A percentile compares a stretch with the other conserved stretches of the same genome.
Conservation (phyloP, 2,888 invertebrate species). For the Dryobotodes eremita region DNA sequence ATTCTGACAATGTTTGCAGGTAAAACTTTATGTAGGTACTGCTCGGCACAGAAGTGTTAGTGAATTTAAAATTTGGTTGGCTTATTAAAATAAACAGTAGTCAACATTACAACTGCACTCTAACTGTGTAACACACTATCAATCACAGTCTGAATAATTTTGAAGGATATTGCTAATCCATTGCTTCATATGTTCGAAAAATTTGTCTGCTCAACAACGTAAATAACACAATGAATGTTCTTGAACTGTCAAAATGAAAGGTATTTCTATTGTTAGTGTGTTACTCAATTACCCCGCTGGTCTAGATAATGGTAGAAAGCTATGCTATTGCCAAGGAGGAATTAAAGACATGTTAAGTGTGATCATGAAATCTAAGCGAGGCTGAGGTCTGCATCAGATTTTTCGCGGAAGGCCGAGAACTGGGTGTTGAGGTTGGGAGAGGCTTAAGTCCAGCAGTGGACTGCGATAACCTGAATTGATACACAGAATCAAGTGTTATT, state of each 20-base stretch:
- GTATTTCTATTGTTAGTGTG: too few species aligned
- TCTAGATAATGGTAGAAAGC: background rate
- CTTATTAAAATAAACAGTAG: background rate
- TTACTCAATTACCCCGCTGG: too few species aligned
- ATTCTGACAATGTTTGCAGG: conserved; percentile 78
- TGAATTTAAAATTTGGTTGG: background rate
- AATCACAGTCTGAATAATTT: too few species aligned
- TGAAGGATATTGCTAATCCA: too few species aligned
- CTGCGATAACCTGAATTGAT: too few species aligned
- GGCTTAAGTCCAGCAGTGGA: too few species aligned
- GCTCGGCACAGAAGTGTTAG: conserved; percentile 65
- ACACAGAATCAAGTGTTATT: too few species aligned
- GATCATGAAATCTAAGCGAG: background rate
- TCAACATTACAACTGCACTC: background rate
- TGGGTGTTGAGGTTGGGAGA: background rate
- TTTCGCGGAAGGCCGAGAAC: background rate
- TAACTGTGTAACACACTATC: background rate
- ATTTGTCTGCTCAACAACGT: too few species aligned
- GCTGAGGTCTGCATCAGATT: background rate
- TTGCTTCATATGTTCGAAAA: too few species aligned
- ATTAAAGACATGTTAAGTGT: background rate
- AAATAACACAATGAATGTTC: too few species aligned
- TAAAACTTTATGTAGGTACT: conserved; percentile 74
- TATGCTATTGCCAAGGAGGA: background rate
- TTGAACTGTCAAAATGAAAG: too few species aligned